These are phyloP conservation scores for Calidris pygmaea DNA, from an alignment of 2,113 vertebrate genomes.

Conservation along the genomic window DNA sequence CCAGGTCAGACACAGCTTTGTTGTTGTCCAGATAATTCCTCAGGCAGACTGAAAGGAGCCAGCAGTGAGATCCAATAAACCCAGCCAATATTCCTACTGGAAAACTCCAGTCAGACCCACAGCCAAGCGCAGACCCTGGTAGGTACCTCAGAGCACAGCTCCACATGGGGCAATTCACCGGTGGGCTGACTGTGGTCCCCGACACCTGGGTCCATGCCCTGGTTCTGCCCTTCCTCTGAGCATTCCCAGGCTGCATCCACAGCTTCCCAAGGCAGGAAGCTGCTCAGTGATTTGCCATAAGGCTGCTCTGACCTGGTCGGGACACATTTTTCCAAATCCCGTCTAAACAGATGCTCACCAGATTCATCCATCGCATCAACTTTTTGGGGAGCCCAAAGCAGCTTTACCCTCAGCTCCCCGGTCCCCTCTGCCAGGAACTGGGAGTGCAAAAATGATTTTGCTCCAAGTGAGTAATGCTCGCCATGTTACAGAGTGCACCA, in stretches of 20 bases:
- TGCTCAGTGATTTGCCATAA: background rate
- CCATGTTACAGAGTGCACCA: background rate
- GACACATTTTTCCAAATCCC: background rate
- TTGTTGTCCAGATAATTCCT: background rate
- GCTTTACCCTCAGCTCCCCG: background rate
- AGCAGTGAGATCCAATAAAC: background rate
- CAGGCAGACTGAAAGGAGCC: background rate
- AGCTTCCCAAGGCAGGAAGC: background rate
- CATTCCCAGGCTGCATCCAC: background rate
- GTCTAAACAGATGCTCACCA: background rate
- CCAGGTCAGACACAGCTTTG: background rate
- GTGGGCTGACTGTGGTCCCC: fast-evolving
- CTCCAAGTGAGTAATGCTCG: background rate
- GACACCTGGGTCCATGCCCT: fast-evolving
- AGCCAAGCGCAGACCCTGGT: background rate
- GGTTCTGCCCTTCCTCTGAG: background rate
- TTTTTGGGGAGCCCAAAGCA: background rate
- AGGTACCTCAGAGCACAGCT: background rate
- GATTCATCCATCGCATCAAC: background rate
- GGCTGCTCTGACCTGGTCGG: background rate
- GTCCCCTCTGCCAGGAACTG: background rate
- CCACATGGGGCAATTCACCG: fast-evolving
- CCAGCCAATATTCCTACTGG: background rate
- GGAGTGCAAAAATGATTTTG: background rate
- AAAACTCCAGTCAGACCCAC: background rate